phyloP scores from a whole-genome alignment of 2,797 vertebrate species.

The Rhadinocentrus ornatus region DNA sequence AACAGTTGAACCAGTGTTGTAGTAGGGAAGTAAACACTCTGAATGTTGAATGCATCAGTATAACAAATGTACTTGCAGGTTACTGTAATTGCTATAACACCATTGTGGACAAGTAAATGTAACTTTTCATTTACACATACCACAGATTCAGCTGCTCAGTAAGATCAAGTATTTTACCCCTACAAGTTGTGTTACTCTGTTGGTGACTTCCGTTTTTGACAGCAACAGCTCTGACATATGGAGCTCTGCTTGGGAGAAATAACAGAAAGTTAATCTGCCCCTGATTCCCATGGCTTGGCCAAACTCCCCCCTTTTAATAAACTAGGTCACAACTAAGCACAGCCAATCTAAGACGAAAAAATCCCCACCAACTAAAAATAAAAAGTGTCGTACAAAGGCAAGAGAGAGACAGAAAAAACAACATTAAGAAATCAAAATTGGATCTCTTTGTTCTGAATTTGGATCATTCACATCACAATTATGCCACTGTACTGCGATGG shows the following conservation, averaged over 20 bases:
- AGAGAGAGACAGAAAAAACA: slow-evolving; percentile 43
- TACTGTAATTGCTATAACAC: slow-evolving; percentile 4
- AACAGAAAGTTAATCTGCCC: slow-evolving; percentile 77
- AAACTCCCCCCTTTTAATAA: slow-evolving; percentile 70
- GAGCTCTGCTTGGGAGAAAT: slow-evolving; percentile 64
- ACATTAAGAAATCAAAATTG: slow-evolving; percentile 66
- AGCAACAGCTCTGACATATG: slow-evolving; percentile 67
- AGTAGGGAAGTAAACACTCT: slow-evolving; percentile 6
- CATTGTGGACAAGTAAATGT: slow-evolving; percentile 7
- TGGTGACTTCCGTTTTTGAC: slow-evolving; percentile 40
- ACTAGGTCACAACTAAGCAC: slow-evolving; percentile 80
- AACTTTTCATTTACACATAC: slow-evolving; percentile 24
- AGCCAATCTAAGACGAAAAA: slow-evolving; percentile 70
- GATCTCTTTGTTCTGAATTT: slow-evolving; percentile 71
- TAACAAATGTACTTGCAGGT: not conserved
- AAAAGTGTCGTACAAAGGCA: slow-evolving; percentile 50
- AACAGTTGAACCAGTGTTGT: slow-evolving; percentile 1
- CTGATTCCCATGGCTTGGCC: slow-evolving; percentile 73
- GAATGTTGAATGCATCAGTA: not conserved
- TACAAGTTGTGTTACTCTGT: slow-evolving; percentile 43
- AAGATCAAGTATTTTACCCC: slow-evolving; percentile 27
- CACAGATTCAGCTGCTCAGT: slow-evolving; percentile 24
- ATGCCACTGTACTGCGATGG: slow-evolving; percentile 45
- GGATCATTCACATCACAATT: slow-evolving; percentile 68
- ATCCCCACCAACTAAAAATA: slow-evolving; percentile 64